These are phyloP conservation scores for Ectropis grisescens DNA, from an alignment of 1,140 invertebrate genomes.

Conservation along the genomic window DNA sequence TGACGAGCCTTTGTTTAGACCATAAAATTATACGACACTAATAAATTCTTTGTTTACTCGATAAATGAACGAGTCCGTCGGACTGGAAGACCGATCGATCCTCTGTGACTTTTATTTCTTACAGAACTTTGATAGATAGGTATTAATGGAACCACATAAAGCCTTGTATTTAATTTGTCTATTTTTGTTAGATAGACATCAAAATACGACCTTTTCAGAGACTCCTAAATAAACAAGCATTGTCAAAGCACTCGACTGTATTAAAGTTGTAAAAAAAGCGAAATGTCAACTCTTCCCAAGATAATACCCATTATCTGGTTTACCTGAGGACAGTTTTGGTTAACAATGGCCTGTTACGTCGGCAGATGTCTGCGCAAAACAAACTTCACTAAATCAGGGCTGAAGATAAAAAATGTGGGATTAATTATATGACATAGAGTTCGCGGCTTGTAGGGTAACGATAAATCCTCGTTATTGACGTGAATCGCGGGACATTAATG, in stretches of 20 bases:
- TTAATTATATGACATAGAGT: conserved; percentile 60
- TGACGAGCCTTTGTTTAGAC: conserved; percentile 62
- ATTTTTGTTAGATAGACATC: too few relatives aligned
- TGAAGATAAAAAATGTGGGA: conserved; percentile 48
- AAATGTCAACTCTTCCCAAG: conserved; percentile 59
- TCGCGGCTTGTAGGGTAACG: conserved; percentile 29
- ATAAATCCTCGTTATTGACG: conserved; percentile 66
- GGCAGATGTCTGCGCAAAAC: conserved; percentile 64
- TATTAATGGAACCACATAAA: too few relatives aligned
- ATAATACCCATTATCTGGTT: conserved; percentile 58
- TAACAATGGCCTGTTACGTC: conserved; percentile 40
- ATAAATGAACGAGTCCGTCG: conserved; percentile 41
- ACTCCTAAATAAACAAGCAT: conserved; percentile 46
- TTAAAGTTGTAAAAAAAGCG: conserved; percentile 45
- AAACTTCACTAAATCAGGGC: conserved; percentile 55
- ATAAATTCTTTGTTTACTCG: conserved; percentile 64
- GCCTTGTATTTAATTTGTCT: too few relatives aligned
- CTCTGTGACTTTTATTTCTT: conserved; percentile 18
- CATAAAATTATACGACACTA: conserved; percentile 66
- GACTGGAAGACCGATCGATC: conserved; percentile 18
- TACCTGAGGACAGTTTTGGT: conserved; percentile 44
- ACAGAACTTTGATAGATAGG: too few relatives aligned
- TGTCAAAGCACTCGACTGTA: conserved; percentile 57
- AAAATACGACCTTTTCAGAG: too few relatives aligned
- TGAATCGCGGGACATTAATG: conserved; percentile 64